Evolutionary conservation across 2,888 invertebrate species (phyloP).

Genomic region (Prenolepis imparis): DNA sequence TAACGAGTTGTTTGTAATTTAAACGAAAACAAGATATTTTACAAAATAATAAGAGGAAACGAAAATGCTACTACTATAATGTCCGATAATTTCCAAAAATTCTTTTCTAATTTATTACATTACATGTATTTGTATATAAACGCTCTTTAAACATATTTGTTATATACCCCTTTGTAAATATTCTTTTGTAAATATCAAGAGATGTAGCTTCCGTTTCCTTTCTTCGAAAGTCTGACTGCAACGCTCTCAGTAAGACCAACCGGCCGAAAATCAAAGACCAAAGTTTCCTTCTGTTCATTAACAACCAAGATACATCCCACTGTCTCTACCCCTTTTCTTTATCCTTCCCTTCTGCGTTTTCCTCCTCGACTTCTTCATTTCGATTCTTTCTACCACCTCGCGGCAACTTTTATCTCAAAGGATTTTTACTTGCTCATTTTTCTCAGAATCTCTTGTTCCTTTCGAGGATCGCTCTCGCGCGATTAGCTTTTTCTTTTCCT

Average conservation of each 20-base stretch:
- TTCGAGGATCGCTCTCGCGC: slow-evolving; percentile 68
- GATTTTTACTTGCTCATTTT: slow-evolving; percentile 84
- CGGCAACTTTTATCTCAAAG: slow-evolving; percentile 83
- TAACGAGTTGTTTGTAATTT: slow-evolving; percentile 9
- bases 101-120: neutral
- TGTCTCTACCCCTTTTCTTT: slow-evolving; percentile 68
- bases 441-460: slow-evolving; percentile 77
- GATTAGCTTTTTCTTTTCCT: slow-evolving; percentile 61
- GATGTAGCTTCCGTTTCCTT: slow-evolving; percentile 63
- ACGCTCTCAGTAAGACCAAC: slow-evolving; percentile 68
- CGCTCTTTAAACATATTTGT: slow-evolving; percentile 5
- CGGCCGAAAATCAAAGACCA: slow-evolving; percentile 78
- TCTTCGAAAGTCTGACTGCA: slow-evolving; percentile 70
- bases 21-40: slow-evolving; percentile 53
- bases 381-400: slow-evolving; percentile 63
- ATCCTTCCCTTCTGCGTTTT: slow-evolving; percentile 33
- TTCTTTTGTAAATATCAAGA: slow-evolving; percentile 75
- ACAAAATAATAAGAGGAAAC: slow-evolving; percentile 63
- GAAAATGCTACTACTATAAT: slow-evolving; percentile 65
- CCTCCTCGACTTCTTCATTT: slow-evolving; percentile 57
- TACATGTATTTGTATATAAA: slow-evolving; percentile 11
- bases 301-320: slow-evolving; percentile 76
- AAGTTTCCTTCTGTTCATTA: slow-evolving; percentile 80
- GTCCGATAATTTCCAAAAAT: slow-evolving; percentile 79
- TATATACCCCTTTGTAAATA: neutral